These are phyloP conservation scores for Tamandua tetradactyla DNA, from an alignment of 2,797 vertebrate genomes.

Conservation along the genomic window DNA sequence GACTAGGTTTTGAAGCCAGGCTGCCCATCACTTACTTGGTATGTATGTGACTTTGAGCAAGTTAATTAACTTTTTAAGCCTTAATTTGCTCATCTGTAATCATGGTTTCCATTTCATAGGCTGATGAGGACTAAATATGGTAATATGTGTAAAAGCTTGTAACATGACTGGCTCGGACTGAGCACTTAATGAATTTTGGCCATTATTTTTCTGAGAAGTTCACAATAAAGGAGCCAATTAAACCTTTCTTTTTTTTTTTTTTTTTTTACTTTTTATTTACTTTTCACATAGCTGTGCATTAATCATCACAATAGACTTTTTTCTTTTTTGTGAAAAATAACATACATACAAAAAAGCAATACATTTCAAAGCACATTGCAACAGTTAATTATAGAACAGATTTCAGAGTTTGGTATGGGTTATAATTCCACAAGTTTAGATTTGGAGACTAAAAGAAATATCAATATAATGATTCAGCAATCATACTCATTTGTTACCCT, in stretches of 20 bases:
- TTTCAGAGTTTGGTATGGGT: too few species aligned
- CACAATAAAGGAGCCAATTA: background rate
- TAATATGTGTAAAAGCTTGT: background rate
- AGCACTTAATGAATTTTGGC: slow-evolving; percentile 16
- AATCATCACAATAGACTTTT: too few species aligned
- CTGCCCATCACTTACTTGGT: background rate
- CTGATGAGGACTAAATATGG: slow-evolving; percentile 12
- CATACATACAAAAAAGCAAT: too few species aligned
- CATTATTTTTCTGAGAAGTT: background rate
- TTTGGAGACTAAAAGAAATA: too few species aligned
- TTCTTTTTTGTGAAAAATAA: too few species aligned
- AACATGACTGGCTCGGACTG: slow-evolving; percentile 15
- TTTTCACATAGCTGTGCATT: too few species aligned
- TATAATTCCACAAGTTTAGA: too few species aligned
- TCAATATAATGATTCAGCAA: too few species aligned
- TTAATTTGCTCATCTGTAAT: background rate
- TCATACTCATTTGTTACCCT: too few species aligned
- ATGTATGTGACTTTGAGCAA: background rate
- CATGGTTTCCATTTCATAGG: background rate
- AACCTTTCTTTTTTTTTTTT: background rate
- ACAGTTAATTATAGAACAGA: too few species aligned
- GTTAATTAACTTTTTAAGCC: slow-evolving; percentile 35
- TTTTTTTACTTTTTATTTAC: too few species aligned
- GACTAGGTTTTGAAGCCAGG: background rate
- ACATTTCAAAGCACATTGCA: too few species aligned